Conservation (phyloP, 2,113 vertebrate genomes). For the Anhinga anhinga region DNA sequence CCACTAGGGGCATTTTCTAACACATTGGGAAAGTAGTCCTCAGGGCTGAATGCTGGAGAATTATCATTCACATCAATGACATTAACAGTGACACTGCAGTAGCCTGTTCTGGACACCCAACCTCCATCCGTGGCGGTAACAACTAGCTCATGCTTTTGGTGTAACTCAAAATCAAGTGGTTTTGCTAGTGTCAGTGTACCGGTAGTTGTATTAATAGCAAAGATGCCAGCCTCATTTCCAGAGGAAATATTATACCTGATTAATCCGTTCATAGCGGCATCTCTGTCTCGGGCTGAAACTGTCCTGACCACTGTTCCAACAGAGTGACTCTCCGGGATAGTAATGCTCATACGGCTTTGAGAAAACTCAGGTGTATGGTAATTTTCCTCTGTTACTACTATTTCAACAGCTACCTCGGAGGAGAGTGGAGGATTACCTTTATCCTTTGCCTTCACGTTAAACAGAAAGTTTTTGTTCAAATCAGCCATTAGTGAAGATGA, state of each 20-base stretch:
- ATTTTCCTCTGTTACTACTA: constrained; percentile 94
- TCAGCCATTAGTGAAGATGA: constrained; percentile 85
- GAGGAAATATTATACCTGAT: constrained; percentile 87
- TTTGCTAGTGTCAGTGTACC: constrained; percentile 83
- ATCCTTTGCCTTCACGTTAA: constrained; percentile 86
- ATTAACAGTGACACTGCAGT: constrained; percentile 82
- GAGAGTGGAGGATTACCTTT: constrained; percentile 92
- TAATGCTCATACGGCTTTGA: constrained; percentile 86
- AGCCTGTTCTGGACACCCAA: constrained; percentile 91
- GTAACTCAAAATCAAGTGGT: constrained; percentile 87
- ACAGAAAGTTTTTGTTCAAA: constrained; percentile 83
- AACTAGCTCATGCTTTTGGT: constrained; percentile 85
- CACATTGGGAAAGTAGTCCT: constrained; percentile 88
- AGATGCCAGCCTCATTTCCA: constrained; percentile 86
- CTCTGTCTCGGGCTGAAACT: constrained; percentile 89
- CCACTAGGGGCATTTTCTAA: constrained; percentile 96
- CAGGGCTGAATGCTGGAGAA: constrained; percentile 84
- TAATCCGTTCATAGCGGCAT: constrained; percentile 89
- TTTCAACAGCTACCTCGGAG: constrained; percentile 74
- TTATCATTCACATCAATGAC: constrained; percentile 95
- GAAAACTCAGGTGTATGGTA: constrained; percentile 95
- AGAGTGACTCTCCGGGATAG: constrained; percentile 84
- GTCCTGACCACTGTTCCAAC: constrained; percentile 84
- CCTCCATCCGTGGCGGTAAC: constrained; percentile 90
- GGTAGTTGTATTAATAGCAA: constrained; percentile 86